Conservation (phyloP, 2,113 vertebrate genomes). For the Craseonycteris thonglongyai region DNA sequence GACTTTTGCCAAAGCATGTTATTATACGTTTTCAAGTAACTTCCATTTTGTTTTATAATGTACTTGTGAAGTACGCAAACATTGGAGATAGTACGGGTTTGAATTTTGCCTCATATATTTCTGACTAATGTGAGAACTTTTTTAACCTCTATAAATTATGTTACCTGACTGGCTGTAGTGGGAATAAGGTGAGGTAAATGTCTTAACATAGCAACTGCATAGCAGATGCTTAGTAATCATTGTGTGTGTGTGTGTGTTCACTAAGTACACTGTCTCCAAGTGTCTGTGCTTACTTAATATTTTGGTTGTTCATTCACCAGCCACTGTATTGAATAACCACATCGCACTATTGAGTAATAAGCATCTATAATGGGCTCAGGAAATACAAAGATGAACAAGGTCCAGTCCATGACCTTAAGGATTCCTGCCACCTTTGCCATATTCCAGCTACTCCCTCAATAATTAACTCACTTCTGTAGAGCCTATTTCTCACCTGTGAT, state of each 20-base stretch:
- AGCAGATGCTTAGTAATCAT: not conserved
- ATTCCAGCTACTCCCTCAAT: not conserved
- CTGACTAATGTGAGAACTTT: not conserved
- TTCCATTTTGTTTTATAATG: not conserved
- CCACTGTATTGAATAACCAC: no score
- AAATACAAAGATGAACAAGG: not conserved
- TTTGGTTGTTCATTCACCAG: not conserved
- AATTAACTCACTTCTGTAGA: not conserved
- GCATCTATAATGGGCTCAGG: not conserved
- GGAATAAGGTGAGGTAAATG: not conserved
- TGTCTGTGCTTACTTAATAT: not conserved
- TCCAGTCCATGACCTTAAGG: not conserved
- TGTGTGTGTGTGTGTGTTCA: not conserved
- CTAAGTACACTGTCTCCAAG: not conserved
- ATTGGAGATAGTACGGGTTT: not conserved
- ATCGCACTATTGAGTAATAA: not conserved
- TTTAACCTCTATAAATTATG: not conserved
- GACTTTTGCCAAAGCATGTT: not conserved
- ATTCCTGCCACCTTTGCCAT: not conserved
- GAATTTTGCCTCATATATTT: not conserved
- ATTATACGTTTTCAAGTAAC: not conserved
- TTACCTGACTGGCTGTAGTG: not conserved
- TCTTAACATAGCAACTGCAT: not conserved
- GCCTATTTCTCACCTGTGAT: not conserved
- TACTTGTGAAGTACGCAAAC: not conserved